These are phyloP conservation scores for Platorchestia sp. DNA, from an alignment of 1,140 invertebrate genomes.

Conservation along the genomic window DNA sequence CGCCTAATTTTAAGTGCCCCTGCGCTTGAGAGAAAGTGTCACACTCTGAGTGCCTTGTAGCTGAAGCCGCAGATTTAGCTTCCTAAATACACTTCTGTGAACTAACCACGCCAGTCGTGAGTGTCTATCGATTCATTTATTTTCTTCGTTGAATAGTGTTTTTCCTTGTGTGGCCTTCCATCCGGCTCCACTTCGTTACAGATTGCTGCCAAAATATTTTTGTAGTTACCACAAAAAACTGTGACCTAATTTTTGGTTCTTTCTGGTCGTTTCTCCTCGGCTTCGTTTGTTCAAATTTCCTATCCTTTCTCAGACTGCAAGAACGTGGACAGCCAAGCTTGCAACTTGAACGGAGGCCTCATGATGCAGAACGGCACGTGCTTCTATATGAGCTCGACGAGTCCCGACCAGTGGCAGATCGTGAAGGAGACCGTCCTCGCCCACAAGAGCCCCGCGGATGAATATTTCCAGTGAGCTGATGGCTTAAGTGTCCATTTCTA, in stretches of 20 bases:
- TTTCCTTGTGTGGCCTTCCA: background rate
- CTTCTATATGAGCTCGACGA: slow-evolving; percentile 68
- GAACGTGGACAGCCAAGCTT: slow-evolving; percentile 70
- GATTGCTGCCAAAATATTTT: background rate
- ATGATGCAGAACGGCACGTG: slow-evolving; percentile 70
- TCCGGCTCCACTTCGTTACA: background rate
- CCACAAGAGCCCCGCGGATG: slow-evolving; percentile 66
- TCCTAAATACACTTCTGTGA: background rate
- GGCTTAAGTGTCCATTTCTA: background rate
- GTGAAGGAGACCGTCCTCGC: slow-evolving; percentile 74
- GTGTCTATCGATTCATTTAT: background rate
- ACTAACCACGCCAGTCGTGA: background rate
- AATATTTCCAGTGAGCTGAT: slow-evolving; percentile 67
- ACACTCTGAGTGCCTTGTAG: no score
- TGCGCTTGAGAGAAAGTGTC: no score
- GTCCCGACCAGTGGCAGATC: slow-evolving; percentile 57
- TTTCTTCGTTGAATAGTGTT: background rate
- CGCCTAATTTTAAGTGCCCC: no score
- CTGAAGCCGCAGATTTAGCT: no score
- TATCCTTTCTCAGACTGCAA: slow-evolving; percentile 73
- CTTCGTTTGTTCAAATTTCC: background rate
- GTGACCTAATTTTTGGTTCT: background rate
- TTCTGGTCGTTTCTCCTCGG: background rate
- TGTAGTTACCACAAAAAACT: background rate
- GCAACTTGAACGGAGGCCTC: slow-evolving; percentile 70